Percentiles rank a stretch among this genome's conserved stretches.
Evolutionary conservation across 1,140 invertebrate species (phyloP).

Genomic region (Platorchestia sp.): DNA sequence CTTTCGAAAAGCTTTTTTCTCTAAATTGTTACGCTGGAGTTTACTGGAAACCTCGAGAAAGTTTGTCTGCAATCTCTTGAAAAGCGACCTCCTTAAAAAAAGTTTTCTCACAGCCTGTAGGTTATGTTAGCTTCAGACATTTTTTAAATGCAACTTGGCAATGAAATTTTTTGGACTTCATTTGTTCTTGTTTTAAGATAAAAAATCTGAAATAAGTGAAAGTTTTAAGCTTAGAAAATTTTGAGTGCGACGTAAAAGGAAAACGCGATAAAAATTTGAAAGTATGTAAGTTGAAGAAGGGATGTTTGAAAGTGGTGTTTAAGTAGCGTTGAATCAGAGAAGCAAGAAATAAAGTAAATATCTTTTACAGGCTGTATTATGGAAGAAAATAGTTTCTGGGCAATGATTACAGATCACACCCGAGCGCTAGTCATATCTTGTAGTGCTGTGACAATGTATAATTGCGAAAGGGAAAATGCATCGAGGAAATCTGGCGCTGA

Average conservation of each 20-base stretch:
- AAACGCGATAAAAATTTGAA: too few species aligned
- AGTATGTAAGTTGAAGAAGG: background rate
- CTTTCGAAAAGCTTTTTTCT: background rate
- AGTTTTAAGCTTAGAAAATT: background rate
- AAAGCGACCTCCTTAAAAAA: background rate
- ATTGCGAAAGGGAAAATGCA: too few species aligned
- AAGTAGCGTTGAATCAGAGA: background rate
- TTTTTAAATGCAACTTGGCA: background rate
- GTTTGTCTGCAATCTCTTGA: background rate
- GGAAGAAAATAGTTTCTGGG: background rate
- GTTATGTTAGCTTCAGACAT: background rate
- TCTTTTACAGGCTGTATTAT: background rate
- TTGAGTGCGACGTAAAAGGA: background rate
- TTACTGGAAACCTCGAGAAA: background rate
- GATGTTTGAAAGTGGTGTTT: background rate
- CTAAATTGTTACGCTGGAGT: background rate
- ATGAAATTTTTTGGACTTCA: background rate
- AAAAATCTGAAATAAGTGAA: background rate
- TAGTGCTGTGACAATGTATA: background rate
- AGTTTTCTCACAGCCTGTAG: background rate
- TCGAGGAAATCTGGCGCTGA: too few species aligned
- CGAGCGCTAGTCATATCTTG: too few species aligned
- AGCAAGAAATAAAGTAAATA: background rate
- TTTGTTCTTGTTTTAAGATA: background rate
- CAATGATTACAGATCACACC: too few species aligned